Evolutionary conservation across 2,888 invertebrate species (phyloP), one percentile per base, ranked within the genome.

Genomic region (Hoplodrina ambigua): DNA sequence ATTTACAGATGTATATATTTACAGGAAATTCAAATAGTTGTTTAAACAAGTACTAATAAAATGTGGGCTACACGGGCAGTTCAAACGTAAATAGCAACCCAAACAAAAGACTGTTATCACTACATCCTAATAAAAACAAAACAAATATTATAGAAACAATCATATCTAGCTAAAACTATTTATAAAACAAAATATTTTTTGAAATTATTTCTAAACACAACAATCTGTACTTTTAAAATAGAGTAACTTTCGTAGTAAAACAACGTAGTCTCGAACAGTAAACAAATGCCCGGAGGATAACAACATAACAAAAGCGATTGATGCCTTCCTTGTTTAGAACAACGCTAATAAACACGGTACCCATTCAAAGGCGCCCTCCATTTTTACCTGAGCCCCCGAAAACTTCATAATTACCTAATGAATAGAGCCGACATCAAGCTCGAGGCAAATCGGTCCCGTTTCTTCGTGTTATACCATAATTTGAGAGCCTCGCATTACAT

Each of bases 401-500:
- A 88, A 88, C 86, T 74, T 84, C 80, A 85, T 91, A 93, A 93
- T 94, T 90, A 88, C 85, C 84, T 89, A 91, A 91, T 89, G 88
- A 88, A 85, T 87, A 88, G 86, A 79, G 69, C 77, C 81, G 74
- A 82, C 79, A 72, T 69, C 41, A 69, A 82, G 84, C 80, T 83
- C 72, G 78, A 82, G 85, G 83, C 82, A 81, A 84, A 85, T 83
- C 86, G 84, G 86, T 81, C 80, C 78, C 78, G 79, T 87, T 85
- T 69, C 75, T 85, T 85, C 87, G 83, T 86, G 85, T 83, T 86
- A 79, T 74, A 85, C 85, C 82, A 83, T 83, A 85, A 83, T 87
- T 82, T 78, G 70, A 83, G 85, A 86, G 84, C 84, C 84, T 87
- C 85, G 60, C 64, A 69, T 92, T 92, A 88, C 85, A 88, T 92